Base-by-base conservation (phyloP, 30 jellyfish, hydroid and myxozoan species). In the Catostylus mosaicus region DNA sequence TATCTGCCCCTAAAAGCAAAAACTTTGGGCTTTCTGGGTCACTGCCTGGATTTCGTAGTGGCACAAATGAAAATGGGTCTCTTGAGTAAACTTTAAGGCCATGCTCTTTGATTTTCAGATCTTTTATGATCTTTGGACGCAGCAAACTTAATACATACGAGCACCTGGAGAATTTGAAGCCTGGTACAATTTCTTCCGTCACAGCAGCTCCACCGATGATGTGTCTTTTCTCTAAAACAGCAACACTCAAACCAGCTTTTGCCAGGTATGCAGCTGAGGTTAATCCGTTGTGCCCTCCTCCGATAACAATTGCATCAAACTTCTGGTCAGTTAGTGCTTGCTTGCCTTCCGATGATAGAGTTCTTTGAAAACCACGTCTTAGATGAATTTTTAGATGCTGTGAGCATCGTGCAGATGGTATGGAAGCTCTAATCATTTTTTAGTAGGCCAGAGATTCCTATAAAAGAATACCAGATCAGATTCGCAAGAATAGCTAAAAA, bases 261-360 rank as follows among this genome's bases (percentile, higher is more conserved):
- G 77, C 85, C 19, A 82, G 86, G 52, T 82, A 82, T 16, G 85
- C 80, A 1, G 92, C 92, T 0, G 86, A 74, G 19, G 76, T 74
- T 16, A 82, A 80, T 7, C 92, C 92, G 40, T 82, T 82, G 67
- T 82, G 92, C 9, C 92, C 92, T 5, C 80, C 92, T 0, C 92
- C 92, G 36, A 82, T 82, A 18, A 82, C 84, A 67, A 80, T 57
- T 0, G 84, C 90, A 48, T 80, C 90, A 38, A 63, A 80, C 34
- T 80, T 68, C 34, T 80, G 30, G 20, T 67, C 80, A 33, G 71
- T 59, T 59, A 59, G 4, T 59, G 38, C 7, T 37, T 3, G 38
- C 8, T 27, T n/a, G n/a, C n/a, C 23, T 23, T 23, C 38, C 38
- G 71, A 59, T 59, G 38, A 35, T 27, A 3, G 10, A 22, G 71